Conservation (phyloP, 2,797 vertebrate genomes). For the Gallinago nigripennis region DNA sequence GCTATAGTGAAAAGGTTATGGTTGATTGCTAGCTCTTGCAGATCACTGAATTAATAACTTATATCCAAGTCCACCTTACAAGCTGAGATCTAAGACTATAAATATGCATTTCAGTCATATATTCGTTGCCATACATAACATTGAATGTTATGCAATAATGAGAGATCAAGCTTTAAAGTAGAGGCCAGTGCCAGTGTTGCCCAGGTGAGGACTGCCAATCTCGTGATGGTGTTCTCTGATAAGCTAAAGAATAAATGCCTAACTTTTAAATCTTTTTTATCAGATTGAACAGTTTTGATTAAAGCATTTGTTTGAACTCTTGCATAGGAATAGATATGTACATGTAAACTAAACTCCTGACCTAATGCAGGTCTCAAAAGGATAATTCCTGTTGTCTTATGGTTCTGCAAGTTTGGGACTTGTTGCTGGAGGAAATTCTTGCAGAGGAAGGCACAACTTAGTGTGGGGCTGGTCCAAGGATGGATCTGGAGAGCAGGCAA, state of each 20-base stretch:
- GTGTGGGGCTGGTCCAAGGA: neutral
- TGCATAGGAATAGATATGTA: neutral
- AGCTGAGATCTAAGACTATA: neutral
- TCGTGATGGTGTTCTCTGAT: neutral
- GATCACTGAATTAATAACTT: slow-evolving; percentile 32
- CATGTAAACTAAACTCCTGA: neutral
- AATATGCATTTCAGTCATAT: neutral
- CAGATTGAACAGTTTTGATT: neutral
- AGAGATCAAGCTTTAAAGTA: neutral
- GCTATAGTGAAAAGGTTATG: slow-evolving; percentile 25
- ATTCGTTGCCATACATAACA: neutral
- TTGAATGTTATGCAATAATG: neutral
- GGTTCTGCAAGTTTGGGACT: neutral
- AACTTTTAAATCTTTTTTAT: neutral
- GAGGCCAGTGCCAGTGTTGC: neutral
- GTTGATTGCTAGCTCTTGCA: slow-evolving; percentile 35
- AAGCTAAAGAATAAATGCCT: neutral
- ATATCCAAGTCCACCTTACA: neutral
- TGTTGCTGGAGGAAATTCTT: neutral
- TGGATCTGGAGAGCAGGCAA: neutral
- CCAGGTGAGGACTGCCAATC: neutral
- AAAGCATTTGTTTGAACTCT: neutral
- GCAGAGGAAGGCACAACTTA: neutral
- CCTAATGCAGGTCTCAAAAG: neutral
- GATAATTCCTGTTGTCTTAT: neutral